A percentile compares a stretch with the other conserved stretches of the same genome.
Evolutionary conservation across 2,888 invertebrate species (phyloP).

Genomic region (Falcaria lacertinaria): DNA sequence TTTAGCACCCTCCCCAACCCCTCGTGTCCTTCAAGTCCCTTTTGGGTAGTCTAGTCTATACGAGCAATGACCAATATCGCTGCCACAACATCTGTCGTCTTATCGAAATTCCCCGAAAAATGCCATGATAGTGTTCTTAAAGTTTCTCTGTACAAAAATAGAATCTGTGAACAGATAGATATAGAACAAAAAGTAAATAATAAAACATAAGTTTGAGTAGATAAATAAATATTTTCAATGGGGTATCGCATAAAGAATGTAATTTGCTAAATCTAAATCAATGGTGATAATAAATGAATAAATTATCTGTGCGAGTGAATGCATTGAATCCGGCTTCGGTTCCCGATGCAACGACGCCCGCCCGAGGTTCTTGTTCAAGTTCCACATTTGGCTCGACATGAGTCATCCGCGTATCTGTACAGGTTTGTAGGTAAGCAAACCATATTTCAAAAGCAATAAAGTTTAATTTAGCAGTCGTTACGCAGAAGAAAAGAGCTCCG

Average conservation of each 20-base stretch:
- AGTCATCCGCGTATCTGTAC: conserved; percentile 39
- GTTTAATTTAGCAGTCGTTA: conserved; percentile 6
- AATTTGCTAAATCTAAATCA: neutral
- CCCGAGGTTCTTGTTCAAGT: conserved; percentile 36
- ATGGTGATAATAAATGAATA: neutral
- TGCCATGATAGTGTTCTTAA: no score
- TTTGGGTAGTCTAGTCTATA: conserved; percentile 51
- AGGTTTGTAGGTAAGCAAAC: neutral
- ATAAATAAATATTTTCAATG: neutral
- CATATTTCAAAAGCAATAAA: neutral
- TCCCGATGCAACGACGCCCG: conserved; percentile 27
- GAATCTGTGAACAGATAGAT: no score
- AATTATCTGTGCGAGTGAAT: neutral
- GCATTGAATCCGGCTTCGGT: conserved; percentile 33
- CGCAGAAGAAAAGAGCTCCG: conserved; percentile 20
- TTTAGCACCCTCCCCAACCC: conserved; percentile 21
- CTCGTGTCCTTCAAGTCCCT: conserved; percentile 22
- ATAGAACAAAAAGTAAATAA: no score
- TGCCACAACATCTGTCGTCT: conserved; percentile 53
- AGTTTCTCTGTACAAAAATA: no score
- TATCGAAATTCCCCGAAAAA: no score
- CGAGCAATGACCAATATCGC: conserved; percentile 49
- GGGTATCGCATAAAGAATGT: neutral
- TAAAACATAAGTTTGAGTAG: conserved; percentile 8
- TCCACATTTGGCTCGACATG: conserved; percentile 53